Evolutionary conservation across 2,797 vertebrate species (phyloP), one percentile per base, ranked within the genome.

Genomic region (Gymnoscopelus braueri): DNA sequence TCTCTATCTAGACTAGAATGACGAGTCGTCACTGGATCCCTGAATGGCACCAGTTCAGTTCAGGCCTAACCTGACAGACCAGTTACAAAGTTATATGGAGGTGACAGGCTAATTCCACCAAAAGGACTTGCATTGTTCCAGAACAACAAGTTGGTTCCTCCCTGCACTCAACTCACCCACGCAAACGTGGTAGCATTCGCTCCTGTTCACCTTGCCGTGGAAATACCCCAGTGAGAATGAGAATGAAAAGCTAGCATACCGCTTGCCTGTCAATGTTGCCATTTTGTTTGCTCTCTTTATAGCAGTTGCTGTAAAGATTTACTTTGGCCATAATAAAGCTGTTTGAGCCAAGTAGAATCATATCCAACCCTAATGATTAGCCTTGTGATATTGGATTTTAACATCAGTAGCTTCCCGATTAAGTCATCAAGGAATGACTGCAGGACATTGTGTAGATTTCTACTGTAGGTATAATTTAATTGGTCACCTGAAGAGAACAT

Each of bases 31-130:
- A 88, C 82, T 88, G 71, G 85, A 92, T 88, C 84, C 86, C 69
- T 87, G 87, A 86, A 82, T 86, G 80, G 84, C 77, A 65, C 72
- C 26, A 49, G 79, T 87, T 90, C 26, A 49, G 79, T 87, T 90
- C 93, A 92, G 87, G 92, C 80, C 85, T 75, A 93, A 94, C 94
- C 90, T 90, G 94, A 90, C 62, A 3, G 80, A 94, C 94, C 87
- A 89, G 94, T 94, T 93, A 55, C 68, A 39, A 71, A 63, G 72
- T 70, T 83, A 68, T 69, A 75, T 68, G 60, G 72, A 87, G 85
- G 74, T 75, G 78, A 85, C 66, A 72, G 78, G 85, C 80, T 81
- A 67, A 87, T 89, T 86, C 77, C 53, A 48, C 66, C 71, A 10
- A 79, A 84, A 90, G 80, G 75, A 80, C 74, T 84, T 5, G 56